Base-by-base conservation (phyloP, 1,140 invertebrate genomes). In the Drosophila hydei region DNA sequence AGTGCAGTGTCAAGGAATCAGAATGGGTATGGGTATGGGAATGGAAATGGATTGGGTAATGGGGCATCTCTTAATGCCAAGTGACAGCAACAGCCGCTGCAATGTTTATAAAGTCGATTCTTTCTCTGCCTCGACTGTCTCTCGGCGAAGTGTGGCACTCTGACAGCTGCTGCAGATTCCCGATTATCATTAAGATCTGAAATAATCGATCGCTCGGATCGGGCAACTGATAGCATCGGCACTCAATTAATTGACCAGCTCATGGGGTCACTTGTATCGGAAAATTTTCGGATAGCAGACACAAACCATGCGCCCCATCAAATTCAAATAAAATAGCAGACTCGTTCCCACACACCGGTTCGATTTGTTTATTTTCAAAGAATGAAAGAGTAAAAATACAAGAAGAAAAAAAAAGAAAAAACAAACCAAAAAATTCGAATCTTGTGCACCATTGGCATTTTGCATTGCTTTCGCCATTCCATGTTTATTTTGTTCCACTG, bases 311-410 rank as follows among this genome's bases (percentile, higher is more conserved):
- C 62, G 47, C 50, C 65, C 71, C 54, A 80, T 58, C 23, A 63
- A 67, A 88, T 58, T 79, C 68, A 51, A 42, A 72, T 70, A 48
- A 60, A 87, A 78, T 71, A 16, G 16, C 25, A 50, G 38, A 16
- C 33, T 40, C 27, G 55, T 14, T 55, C 33, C 47, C 50, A 56
- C 30, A 18, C 11, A 19, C 72, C 61, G 18, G 36, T 43, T 48
- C 42, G 42, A 76, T 65, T 79, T 73, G 76, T 85, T 79, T 83
- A 63, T 59, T 61, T 67, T 69, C 16, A 9, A 51, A 27, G 30
- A 33, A 33, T 33, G 30, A 42, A 16, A 8, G 25, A 16, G 30
- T 11, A 33, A 50, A 16, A 47, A 61, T 18, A 69, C n/a, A n/a
- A n/a, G n/a, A 19, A 38, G 12, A 12, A 36, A 36, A 27, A 42